phyloP scores from a whole-genome alignment of 2,888 invertebrate genomes.

The Eretmocerus hayati region DNA sequence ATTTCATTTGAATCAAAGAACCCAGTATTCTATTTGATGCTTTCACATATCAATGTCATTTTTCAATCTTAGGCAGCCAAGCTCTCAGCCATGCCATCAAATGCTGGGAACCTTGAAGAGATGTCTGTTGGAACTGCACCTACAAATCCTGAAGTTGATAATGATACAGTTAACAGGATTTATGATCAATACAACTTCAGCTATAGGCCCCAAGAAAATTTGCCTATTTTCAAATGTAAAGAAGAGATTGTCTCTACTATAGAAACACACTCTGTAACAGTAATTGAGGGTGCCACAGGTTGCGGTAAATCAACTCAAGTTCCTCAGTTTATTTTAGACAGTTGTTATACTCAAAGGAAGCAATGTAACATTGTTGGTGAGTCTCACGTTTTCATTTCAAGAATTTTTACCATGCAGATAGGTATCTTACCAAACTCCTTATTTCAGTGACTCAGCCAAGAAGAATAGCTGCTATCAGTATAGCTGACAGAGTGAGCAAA shows the following conservation, averaged over 20 bases:
- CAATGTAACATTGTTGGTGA: conserved; percentile 70
- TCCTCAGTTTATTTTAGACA: conserved; percentile 88
- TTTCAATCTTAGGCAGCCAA: conserved; percentile 14
- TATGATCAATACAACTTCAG: conserved; percentile 41
- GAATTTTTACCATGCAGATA: too few species aligned
- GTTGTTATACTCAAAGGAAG: conserved; percentile 55
- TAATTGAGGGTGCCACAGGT: conserved; percentile 90
- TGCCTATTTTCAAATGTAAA: conserved; percentile 34
- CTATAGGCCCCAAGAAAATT: conserved; percentile 29
- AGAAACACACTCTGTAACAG: conserved; percentile 62
- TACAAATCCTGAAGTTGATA: conserved; percentile 23
- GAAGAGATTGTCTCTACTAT: conserved; percentile 64
- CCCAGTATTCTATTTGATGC: neutral
- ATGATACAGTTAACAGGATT: conserved; percentile 31
- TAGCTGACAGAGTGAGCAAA: conserved; percentile 74
- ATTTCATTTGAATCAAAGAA: neutral
- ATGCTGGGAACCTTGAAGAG: conserved; percentile 28
- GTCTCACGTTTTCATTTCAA: neutral
- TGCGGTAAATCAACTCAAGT: conserved; percentile 88
- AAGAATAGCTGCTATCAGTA: conserved; percentile 85
- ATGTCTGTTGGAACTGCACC: conserved; percentile 34
- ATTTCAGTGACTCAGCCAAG: conserved; percentile 80
- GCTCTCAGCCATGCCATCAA: neutral
- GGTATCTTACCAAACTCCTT: conserved; percentile 1
- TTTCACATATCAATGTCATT: too few species aligned